These are phyloP conservation scores for Doris montereyensis DNA, from an alignment of 2,888 invertebrate genomes.

Conservation along the genomic window DNA sequence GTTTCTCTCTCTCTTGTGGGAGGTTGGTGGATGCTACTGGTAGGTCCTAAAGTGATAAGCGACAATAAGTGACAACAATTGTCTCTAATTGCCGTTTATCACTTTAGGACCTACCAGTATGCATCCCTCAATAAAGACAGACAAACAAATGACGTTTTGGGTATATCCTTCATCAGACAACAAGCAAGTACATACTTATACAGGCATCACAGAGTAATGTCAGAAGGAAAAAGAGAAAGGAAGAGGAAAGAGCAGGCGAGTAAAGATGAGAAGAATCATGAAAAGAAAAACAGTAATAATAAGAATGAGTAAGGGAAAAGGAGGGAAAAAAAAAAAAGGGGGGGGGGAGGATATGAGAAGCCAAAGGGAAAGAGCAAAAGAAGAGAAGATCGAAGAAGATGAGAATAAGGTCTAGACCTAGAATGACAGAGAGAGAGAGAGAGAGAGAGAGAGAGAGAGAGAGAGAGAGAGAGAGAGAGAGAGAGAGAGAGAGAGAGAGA, in stretches of 20 bases:
- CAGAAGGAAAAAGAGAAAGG: too few relatives aligned
- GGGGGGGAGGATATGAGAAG: neutral
- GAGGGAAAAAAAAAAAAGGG: neutral
- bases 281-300: neutral
- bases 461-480: neutral
- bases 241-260: neutral
- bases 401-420: neutral
- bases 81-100: too few relatives aligned
- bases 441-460: neutral
- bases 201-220: too few relatives aligned
- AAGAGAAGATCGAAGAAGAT: neutral
- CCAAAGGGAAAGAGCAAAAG: neutral
- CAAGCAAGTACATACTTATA: too few relatives aligned
- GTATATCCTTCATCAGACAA: too few relatives aligned
- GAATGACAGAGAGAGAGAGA: constrained; percentile 2
- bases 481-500: neutral
- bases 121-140: too few relatives aligned
- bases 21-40: too few relatives aligned
- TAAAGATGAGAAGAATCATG: neutral
- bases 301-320: neutral
- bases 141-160: too few relatives aligned
- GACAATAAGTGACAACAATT: too few relatives aligned
- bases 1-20: too few relatives aligned
- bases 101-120: too few relatives aligned
- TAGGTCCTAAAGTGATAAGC: too few relatives aligned